Evolutionary conservation across 1,140 invertebrate species (phyloP), one percentile per base, ranked within the genome.

Genomic region (Thaumetopoea pityocampa): DNA sequence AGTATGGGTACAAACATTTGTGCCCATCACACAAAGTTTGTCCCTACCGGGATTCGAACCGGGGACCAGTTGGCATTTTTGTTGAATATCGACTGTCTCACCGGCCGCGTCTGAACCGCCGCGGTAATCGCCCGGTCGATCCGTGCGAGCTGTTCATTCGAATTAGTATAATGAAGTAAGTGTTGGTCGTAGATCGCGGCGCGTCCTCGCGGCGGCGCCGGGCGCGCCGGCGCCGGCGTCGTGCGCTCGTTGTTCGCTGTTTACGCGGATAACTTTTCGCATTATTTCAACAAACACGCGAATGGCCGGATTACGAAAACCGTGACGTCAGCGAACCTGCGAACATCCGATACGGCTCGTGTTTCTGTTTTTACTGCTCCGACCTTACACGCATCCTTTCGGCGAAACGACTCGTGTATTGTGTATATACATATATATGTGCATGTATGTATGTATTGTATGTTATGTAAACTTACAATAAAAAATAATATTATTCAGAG

Each of bases 241-340:
- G 65, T 81, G 76, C 77, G 70, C 60, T 58, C 61, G 55, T 61
- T 74, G 70, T 69, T 77, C 69, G 63, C 68, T 76, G 73, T 77
- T 81, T 79, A 70, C 74, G 61, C 61, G 65, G 67, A 47, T 63
- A 71, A 52, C 33, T 62, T 61, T 73, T 67, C 61, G 38, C 55
- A 63, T 52, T 65, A 63, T 68, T 68, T 61, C 61, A 57, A 68
- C 60, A 73, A 70, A 71, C 52, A 53, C 26, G 41, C 41, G n/a
- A n/a, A n/a, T n/a, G n/a, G 44, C 33, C 32, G 51, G 52, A 51
- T 51, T 55, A 52, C 37, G 47, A 54, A 59, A 51, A 58, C 50
- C 26, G 42, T 65, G 37, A 55, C 47, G 52, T 40, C 47, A 51
- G 19, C 16, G 11, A 24, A 8, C 18, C 18, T 34, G 12, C 12